Conservation (phyloP, 2,113 vertebrate species). For the Bujurquina vittata region DNA sequence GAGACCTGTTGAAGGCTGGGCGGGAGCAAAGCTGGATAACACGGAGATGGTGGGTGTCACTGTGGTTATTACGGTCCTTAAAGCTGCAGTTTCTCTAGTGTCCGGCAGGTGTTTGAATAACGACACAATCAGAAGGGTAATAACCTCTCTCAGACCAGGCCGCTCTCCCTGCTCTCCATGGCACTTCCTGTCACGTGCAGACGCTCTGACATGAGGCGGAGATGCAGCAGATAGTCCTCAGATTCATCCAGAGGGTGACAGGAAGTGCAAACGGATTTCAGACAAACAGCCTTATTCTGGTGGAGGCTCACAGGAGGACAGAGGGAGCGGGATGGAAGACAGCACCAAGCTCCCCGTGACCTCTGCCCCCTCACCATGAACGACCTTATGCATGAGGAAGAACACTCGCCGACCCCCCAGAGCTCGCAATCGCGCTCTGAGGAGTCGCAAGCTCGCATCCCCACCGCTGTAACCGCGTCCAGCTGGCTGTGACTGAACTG, state of each 20-base stretch:
- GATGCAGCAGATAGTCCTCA: slow-evolving; percentile 32
- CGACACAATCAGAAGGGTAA: slow-evolving; percentile 26
- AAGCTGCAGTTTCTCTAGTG: neutral
- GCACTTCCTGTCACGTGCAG: slow-evolving; percentile 11
- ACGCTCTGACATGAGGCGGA: slow-evolving; percentile 18
- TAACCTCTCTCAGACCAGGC: neutral
- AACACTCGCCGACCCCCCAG: neutral
- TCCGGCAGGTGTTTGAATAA: slow-evolving; percentile 47
- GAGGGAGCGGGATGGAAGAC: slow-evolving; percentile 43
- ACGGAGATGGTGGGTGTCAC: neutral
- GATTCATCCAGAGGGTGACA: slow-evolving; percentile 50
- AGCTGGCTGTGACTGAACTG: neutral
- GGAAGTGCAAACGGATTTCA: slow-evolving; percentile 63
- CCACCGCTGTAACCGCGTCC: neutral
- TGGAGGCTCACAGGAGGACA: slow-evolving; percentile 32
- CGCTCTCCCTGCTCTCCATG: neutral
- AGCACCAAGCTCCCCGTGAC: neutral
- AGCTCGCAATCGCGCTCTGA: neutral
- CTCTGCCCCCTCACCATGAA: neutral
- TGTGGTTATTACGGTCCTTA: too few species aligned
- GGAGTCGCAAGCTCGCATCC: neutral
- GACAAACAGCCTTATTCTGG: slow-evolving; percentile 51
- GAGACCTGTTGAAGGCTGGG: neutral
- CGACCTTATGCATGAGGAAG: neutral
- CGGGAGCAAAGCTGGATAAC: too few species aligned